A percentile compares a stretch with the other conserved stretches of the same genome.
Conservation (phyloP, 2,113 vertebrate species). For the Pteronura brasiliensis region DNA sequence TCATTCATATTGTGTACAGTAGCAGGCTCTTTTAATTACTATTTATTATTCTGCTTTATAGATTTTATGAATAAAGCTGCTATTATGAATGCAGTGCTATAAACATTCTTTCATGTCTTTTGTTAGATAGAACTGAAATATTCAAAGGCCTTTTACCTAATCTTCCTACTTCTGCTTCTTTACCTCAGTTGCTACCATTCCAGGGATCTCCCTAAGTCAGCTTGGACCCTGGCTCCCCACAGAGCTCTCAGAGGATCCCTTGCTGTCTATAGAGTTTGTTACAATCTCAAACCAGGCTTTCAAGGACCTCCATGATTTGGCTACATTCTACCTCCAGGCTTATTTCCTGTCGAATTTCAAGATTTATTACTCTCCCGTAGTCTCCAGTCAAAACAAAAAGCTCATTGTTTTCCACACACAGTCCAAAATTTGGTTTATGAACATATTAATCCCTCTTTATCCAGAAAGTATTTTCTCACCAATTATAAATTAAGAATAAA, state of each 20-base stretch:
- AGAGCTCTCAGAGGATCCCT: neutral
- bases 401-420: neutral
- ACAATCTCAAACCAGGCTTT: neutral
- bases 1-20: neutral
- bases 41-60: neutral
- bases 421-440: neutral
- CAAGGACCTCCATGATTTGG: neutral
- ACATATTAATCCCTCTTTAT: neutral
- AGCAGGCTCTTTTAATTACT: neutral
- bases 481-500: conserved; percentile 37
- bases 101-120: neutral
- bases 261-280: neutral
- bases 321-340: neutral
- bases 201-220: neutral
- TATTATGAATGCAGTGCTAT: neutral
- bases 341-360: neutral
- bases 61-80: neutral
- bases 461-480: conserved; percentile 42
- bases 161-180: neutral
- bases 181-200: neutral
- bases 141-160: neutral
- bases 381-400: conserved; percentile 28
- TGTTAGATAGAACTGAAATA: neutral
- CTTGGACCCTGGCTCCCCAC: too few relatives aligned
- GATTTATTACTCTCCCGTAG: neutral